phyloP scores from a whole-genome alignment of 2,113 vertebrate genomes.

The Equus quagga region DNA sequence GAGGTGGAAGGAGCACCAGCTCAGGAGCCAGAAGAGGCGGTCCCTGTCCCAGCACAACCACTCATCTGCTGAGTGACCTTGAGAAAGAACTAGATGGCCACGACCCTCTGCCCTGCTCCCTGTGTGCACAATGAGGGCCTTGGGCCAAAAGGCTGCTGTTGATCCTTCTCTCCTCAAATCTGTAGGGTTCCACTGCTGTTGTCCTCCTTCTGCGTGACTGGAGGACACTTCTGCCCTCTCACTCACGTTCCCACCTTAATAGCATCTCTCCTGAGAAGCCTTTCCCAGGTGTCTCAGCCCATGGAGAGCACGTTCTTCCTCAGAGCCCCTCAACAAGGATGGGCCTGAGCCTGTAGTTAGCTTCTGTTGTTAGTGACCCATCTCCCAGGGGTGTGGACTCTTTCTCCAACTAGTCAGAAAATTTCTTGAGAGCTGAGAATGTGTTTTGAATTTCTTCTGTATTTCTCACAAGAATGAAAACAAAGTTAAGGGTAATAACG shows the following conservation, averaged over 20 bases:
- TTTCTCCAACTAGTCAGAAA: background rate
- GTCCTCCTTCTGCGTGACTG: background rate
- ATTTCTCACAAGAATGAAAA: background rate
- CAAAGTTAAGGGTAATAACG: background rate
- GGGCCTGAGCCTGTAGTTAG: background rate
- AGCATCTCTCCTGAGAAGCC: background rate
- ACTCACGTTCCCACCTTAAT: background rate
- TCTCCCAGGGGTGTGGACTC: background rate
- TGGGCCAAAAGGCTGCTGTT: background rate
- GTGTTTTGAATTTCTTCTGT: background rate
- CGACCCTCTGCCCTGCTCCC: background rate
- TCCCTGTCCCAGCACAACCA: background rate
- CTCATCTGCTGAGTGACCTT: background rate
- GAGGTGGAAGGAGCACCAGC: background rate
- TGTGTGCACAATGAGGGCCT: background rate
- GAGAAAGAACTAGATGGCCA: background rate
- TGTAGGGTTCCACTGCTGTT: background rate
- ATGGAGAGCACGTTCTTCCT: background rate
- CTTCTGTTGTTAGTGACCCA: background rate
- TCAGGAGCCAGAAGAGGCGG: background rate
- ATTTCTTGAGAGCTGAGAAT: background rate
- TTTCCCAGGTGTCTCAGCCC: background rate
- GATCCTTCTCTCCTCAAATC: background rate
- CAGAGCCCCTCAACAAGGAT: background rate
- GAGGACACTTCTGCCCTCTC: background rate